These are phyloP conservation scores for Trachymyrmex septentrionalis DNA, from an alignment of 1,140 invertebrate genomes.

Conservation along the genomic window DNA sequence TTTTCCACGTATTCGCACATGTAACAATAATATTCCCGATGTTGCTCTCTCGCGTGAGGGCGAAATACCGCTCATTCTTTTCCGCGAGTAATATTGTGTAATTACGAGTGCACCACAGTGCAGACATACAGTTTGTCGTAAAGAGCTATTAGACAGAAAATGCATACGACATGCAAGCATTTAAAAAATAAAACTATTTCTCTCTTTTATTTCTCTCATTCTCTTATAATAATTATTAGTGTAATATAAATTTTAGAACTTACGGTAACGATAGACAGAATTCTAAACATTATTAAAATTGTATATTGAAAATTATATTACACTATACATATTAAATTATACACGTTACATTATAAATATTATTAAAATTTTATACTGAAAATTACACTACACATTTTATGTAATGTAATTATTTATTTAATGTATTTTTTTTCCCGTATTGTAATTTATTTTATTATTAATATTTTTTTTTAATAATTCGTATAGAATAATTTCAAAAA, in stretches of 20 bases:
- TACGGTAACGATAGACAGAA: background rate
- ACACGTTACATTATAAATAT: background rate
- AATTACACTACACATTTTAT: background rate
- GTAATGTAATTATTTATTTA: conserved; percentile 8
- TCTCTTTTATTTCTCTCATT: background rate
- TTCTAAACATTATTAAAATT: conserved; percentile 9
- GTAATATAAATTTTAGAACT: background rate
- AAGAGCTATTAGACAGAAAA: conserved; percentile 32
- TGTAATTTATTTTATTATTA: background rate
- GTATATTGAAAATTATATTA: background rate
- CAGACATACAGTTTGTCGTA: background rate
- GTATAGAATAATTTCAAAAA: background rate
- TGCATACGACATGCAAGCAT: background rate
- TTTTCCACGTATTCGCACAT: conserved; percentile 7
- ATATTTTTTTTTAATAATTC: background rate
- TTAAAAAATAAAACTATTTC: conserved; percentile 20
- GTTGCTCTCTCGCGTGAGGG: background rate
- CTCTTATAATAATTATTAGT: background rate
- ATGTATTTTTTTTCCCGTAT: background rate
- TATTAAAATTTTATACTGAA: background rate
- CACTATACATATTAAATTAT: no score
- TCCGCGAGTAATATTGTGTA: conserved; percentile 15
- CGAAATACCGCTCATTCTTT: conserved; percentile 43
- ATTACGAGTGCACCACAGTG: conserved; percentile 22
- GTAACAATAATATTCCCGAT: conserved; percentile 45